Base-by-base conservation (phyloP, 35 echinoderm and acorn worm species). In the Apostichopus japonicus region DNA sequence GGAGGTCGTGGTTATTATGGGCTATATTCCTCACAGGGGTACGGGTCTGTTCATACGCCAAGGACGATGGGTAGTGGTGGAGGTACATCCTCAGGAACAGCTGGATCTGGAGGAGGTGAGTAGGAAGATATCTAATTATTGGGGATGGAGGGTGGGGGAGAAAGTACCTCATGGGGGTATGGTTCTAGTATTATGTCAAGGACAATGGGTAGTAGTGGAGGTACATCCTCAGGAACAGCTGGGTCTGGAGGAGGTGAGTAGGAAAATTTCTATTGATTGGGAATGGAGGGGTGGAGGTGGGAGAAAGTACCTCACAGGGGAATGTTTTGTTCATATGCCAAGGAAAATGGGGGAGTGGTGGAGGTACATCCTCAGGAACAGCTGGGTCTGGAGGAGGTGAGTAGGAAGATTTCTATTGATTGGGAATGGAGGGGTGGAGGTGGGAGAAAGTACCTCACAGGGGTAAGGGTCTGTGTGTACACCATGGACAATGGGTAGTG, bases 121-220 rank as follows among this genome's bases (percentile, higher is more conserved):
- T 92, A 44, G 2, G 33, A 4, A 44, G 33, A 44, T 44, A 4
- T 0, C 2, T 44, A 75, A 79, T 55, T 53, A 91, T 91, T 95
- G 90, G 58, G 27, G 4, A 33, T 65, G 19, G 14, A 16, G 70
- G 14, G 19, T 22, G 52, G 52, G 33, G 33, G 3, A 44, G 33
- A 4, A 44, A 44, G 33, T 44, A 44, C 93, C 10, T 54, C 96
- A 0, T 17, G 27, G 61, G 91, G 93, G 2, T 97, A 93, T 80
- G 96, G 93, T 8, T 97, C 93, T 11, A n/a, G 53, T 92, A 0
- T 90, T 81, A 11, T 19, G 6, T 93, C 96, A 53, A 78, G 72
- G 55, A 65, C 88, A 57, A 92, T 93, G 88, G 96, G 96, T 4
- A 97, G 96, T 93, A 93, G 96, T 55, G 96, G 96, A 73, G 96